Percentiles rank a stretch among this genome's conserved stretches.
Evolutionary conservation across 2,113 vertebrate species (phyloP).

Genomic region (Trinectes maculatus): DNA sequence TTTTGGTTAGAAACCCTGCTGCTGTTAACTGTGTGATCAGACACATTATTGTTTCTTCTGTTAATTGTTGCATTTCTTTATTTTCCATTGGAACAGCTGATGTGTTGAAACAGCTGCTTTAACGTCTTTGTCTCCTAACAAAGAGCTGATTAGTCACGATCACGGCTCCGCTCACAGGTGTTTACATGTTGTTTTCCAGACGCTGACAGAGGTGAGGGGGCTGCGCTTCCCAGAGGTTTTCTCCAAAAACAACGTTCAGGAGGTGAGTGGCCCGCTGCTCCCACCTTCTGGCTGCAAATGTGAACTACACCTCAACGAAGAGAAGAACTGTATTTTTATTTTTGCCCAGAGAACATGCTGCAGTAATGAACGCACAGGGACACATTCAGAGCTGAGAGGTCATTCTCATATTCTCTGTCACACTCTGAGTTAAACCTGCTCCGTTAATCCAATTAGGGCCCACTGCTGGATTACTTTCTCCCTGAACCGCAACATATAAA

Average conservation of each 20-base stretch:
- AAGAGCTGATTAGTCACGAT: slow-evolving; percentile 47
- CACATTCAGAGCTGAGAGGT: background rate
- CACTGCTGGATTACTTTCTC: background rate
- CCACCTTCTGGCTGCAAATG: slow-evolving; percentile 33
- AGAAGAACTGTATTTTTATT: background rate
- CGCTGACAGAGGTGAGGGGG: slow-evolving; percentile 90
- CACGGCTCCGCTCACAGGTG: slow-evolving; percentile 53
- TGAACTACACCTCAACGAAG: background rate
- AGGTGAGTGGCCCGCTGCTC: slow-evolving; percentile 83
- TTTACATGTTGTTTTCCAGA: slow-evolving; percentile 80
- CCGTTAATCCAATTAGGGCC: slow-evolving; percentile 5
- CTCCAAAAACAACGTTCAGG: slow-evolving; percentile 88
- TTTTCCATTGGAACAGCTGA: background rate
- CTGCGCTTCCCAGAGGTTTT: slow-evolving; percentile 90
- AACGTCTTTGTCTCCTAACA: slow-evolving; percentile 45
- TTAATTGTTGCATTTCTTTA: slow-evolving; percentile 8
- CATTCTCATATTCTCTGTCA: background rate
- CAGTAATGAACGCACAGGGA: background rate
- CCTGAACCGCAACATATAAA: background rate
- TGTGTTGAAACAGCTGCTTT: too few species aligned
- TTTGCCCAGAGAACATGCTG: background rate
- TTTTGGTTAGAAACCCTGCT: too few species aligned
- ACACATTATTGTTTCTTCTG: slow-evolving; percentile 2
- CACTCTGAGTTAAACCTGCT: background rate
- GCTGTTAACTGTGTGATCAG: background rate